Percentiles rank a stretch among this genome's conserved stretches.
Evolutionary conservation across 2,888 invertebrate genomes (phyloP).

Genomic region (Cryptocheilus praepositus): DNA sequence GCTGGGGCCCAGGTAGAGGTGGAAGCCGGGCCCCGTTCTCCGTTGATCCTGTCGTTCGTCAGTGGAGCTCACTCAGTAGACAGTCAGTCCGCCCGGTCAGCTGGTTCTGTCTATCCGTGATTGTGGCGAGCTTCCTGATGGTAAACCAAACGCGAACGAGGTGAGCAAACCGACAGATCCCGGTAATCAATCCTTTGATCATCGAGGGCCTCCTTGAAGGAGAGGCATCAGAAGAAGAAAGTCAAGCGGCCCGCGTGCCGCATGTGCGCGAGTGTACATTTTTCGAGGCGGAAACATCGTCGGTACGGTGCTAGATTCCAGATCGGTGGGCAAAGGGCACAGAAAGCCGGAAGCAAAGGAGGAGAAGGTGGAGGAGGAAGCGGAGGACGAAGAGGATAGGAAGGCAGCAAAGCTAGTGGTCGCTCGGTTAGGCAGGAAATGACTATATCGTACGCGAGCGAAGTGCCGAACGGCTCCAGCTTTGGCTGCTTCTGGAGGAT

Average conservation of each 20-base stretch:
- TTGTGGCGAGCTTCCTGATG: conserved; percentile 38
- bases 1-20: conserved; percentile 62
- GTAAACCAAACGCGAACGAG: conserved; percentile 37
- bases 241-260: conserved; percentile 62
- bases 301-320: conserved; percentile 43
- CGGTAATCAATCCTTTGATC: conserved; percentile 20
- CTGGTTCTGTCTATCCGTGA: conserved; percentile 57
- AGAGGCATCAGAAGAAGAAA: conserved; percentile 16
- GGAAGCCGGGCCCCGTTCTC: conserved; percentile 66
- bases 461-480: conserved; percentile 93
- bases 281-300: conserved; percentile 45
- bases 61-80: conserved; percentile 71
- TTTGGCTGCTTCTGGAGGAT: conserved; percentile 96
- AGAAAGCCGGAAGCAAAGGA: conserved; percentile 12
- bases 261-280: conserved; percentile 65
- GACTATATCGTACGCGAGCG: conserved; percentile 93
- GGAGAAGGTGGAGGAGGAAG: conserved; percentile 27
- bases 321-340: conserved; percentile 24
- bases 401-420: conserved; percentile 30
- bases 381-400: conserved; percentile 34
- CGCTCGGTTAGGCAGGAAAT: conserved; percentile 75
- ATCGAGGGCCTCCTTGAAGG: conserved; percentile 37
- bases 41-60: conserved; percentile 62
- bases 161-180: conserved; percentile 30
- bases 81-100: conserved; percentile 68